Base-by-base conservation (phyloP, 2,888 invertebrate genomes). In the Rotaria socialis region DNA sequence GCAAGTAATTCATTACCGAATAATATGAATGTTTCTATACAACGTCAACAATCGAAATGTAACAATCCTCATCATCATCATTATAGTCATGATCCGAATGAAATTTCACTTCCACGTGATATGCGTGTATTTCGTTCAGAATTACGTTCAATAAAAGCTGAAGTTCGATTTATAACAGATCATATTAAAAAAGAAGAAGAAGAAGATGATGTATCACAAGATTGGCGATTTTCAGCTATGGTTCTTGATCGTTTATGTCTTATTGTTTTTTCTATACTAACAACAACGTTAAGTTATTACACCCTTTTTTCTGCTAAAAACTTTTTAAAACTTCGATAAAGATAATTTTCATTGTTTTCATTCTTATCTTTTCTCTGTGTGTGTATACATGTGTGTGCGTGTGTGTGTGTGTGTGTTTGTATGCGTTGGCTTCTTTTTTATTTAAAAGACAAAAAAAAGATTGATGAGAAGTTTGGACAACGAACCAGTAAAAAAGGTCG, bases 201-300 rank as follows among this genome's bases (percentile, higher is more conserved):
- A 52, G 86, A 86, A n/a, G 86, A 86, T 24, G 67, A 41, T 4
- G 75, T 75, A 56, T 85, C 85, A 35, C n/a, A 85, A 47, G 58
- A 86, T 60, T 86, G 86, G 86, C 85, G 85, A 84, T 86, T 86
- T 84, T 85, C 86, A 41, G 86, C 86, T 14, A 86, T 86, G 86
- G 86, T 86, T n/a, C 85, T 86, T 41, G 86, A 86, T 85, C 86
- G 86, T 84, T 52, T 86, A 50, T 86, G 86, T 50, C 50, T 86
- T 47, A 41, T 75, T 10, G 0, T 86, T 55, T 85, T 86, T 55
- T 60, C 35, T 16, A 55, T 85, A 58, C 47, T 75, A 10, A 86
- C 86, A 35, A 55, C 85, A 19, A 1, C 80, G n/a, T 85, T 85
- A 14, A 86, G 85, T 43, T 74, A 60, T 8, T 16, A 58, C 7